Base-by-base conservation (phyloP, 2,888 invertebrate genomes). In the Drosophila quasianomalipes region DNA sequence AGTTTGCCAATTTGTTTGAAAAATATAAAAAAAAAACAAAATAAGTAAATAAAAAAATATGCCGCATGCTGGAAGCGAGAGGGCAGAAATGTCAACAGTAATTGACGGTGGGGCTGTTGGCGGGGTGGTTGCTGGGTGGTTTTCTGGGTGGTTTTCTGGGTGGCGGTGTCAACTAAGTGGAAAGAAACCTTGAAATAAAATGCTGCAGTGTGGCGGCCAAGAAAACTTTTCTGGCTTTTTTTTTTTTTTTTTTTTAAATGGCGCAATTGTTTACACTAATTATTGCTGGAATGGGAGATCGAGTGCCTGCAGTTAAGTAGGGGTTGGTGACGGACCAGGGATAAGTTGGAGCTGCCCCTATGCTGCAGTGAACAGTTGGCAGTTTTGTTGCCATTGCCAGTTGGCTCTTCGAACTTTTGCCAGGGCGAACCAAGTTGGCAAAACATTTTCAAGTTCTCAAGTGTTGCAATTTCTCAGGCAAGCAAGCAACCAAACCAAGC, bases 401-500 rank as follows among this genome's bases (percentile, higher is more conserved):
- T 31, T 65, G 74, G 73, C 83, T 69, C 82, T 75, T 70, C 65
- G 49, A 74, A 80, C 76, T 89, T 82, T 85, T 76, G 71, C 65
- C 69, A n/a, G 28, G 14, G 39, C 54, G 64, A 74, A 67, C 71
- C 68, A 83, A 83, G 71, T 84, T 84, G 70, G 74, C 68, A 79
- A 89, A 89, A 85, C 90, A 89, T 85, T 87, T 89, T 85, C 88
- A 87, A 85, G 70, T 87, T 87, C 73, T 85, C 88, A 85, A 85
- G 85, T 90, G 85, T 82, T 85, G 88, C 90, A 85, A 88, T 89
- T 85, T 85, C 85, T 85, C 73, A 65, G 58, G 68, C 69, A 65
- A 60, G 68, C 69, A 33, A 19, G 53, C 54, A n/a, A n/a, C 19
- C 26, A 28, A 28, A 39, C 14, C 33, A 30, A 37, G 10, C 35